Evolutionary conservation across 2,888 invertebrate genomes (phyloP).

Genomic region (Synergus japonicus): DNA sequence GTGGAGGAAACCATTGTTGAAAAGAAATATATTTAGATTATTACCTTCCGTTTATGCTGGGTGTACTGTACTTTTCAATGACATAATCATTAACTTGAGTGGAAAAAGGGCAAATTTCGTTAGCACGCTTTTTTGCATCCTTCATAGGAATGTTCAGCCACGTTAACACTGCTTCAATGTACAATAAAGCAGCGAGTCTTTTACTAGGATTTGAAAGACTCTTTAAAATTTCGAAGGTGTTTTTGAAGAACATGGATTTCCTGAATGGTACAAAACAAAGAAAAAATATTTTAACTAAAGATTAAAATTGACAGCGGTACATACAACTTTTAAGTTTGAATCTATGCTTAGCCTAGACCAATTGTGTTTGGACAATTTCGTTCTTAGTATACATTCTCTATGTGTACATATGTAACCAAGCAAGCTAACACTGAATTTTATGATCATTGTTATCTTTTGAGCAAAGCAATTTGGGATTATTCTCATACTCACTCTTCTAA

Average conservation of each 20-base stretch:
- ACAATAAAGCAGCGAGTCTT: slow-evolving; percentile 68
- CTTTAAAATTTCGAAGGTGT: slow-evolving; percentile 55
- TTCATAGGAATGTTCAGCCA: slow-evolving; percentile 69
- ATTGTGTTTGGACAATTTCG: too few species aligned
- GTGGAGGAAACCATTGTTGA: neutral
- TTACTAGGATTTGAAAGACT: slow-evolving; percentile 54
- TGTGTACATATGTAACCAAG: too few species aligned
- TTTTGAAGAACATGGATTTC: slow-evolving; percentile 62
- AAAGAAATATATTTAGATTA: neutral
- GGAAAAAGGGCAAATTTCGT: slow-evolving; percentile 52
- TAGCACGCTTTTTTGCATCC: slow-evolving; percentile 60
- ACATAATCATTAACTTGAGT: slow-evolving; percentile 62
- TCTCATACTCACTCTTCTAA: slow-evolving; percentile 57
- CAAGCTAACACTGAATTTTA: too few species aligned
- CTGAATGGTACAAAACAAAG: slow-evolving; percentile 50
- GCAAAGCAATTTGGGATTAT: too few species aligned
- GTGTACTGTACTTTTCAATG: slow-evolving; percentile 65
- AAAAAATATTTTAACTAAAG: slow-evolving; percentile 12
- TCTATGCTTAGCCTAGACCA: too few species aligned
- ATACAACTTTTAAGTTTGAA: too few species aligned
- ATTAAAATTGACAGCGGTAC: neutral
- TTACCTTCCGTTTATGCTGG: slow-evolving; percentile 67
- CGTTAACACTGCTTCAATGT: slow-evolving; percentile 62
- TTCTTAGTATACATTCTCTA: too few species aligned
- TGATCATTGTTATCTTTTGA: too few species aligned